phyloP scores from a whole-genome alignment of 2,113 vertebrate species.

The Cathartes aura region DNA sequence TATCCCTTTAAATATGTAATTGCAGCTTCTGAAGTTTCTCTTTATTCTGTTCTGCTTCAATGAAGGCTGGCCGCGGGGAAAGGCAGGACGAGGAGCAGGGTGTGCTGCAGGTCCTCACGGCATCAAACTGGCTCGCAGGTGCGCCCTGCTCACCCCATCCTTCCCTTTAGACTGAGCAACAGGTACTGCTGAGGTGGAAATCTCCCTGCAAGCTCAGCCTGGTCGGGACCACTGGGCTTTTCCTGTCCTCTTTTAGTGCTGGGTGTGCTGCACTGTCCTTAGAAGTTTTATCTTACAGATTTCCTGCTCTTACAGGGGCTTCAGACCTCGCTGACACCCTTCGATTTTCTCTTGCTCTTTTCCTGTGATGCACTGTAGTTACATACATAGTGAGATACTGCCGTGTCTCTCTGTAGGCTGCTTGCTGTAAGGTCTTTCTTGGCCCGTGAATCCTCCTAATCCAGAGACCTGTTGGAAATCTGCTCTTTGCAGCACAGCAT shows the following conservation, averaged over 20 bases:
- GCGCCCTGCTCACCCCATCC: neutral
- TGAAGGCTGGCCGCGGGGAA: neutral
- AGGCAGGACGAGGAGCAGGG: neutral
- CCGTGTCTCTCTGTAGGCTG: neutral
- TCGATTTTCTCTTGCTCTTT: neutral
- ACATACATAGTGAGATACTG: accelerated
- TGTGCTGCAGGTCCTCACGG: neutral
- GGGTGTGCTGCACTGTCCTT: neutral
- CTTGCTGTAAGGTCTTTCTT: neutral
- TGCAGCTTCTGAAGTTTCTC: neutral
- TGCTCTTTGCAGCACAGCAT: neutral
- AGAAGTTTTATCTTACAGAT: neutral
- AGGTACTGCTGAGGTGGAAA: accelerated
- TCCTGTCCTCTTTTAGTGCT: neutral
- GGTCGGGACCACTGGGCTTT: accelerated
- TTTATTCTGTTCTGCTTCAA: neutral
- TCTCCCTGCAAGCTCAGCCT: neutral
- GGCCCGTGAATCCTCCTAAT: neutral
- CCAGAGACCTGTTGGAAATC: neutral
- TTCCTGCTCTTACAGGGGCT: neutral
- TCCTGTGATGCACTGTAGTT: accelerated
- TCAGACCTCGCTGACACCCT: neutral
- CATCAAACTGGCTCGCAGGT: neutral
- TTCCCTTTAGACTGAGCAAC: neutral
- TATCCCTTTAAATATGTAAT: neutral